Percentiles rank a stretch among this genome's conserved stretches.
phyloP scores from a whole-genome alignment of 2,113 vertebrate genomes.

The Suricata suricatta region DNA sequence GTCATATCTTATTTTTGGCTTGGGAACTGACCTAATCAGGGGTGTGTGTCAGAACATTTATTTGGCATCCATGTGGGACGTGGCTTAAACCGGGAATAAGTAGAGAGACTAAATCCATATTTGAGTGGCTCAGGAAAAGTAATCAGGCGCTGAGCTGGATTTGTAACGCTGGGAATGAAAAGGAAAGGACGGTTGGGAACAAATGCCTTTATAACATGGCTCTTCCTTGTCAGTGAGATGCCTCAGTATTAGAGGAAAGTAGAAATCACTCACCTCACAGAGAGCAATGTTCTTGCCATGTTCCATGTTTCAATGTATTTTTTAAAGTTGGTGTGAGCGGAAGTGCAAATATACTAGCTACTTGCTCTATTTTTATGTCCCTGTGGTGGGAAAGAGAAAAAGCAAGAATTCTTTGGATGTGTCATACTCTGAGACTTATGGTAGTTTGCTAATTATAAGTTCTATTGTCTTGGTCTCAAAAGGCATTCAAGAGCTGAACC shows the following conservation, averaged over 20 bases:
- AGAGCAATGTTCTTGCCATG: neutral
- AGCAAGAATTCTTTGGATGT: slow-evolving; percentile 73
- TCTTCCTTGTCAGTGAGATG: neutral
- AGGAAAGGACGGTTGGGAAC: neutral
- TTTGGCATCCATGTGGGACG: neutral
- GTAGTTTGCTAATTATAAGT: slow-evolving; percentile 79
- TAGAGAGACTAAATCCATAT: neutral
- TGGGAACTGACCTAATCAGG: neutral
- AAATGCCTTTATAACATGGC: neutral
- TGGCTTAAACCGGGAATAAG: neutral
- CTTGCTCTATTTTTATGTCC: slow-evolving; percentile 73
- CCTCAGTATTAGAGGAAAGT: neutral
- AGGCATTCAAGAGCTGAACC: slow-evolving; percentile 69
- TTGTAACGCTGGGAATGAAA: neutral
- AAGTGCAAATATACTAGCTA: slow-evolving; percentile 59
- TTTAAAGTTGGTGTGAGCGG: slow-evolving; percentile 43
- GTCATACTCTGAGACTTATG: slow-evolving; percentile 73
- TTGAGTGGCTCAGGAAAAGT: neutral
- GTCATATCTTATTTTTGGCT: neutral
- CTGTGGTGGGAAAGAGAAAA: slow-evolving; percentile 50
- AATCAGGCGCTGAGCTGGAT: neutral
- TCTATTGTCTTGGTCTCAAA: slow-evolving; percentile 76
- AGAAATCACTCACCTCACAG: neutral
- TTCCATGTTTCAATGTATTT: neutral
- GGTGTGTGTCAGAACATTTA: neutral